Evolutionary conservation across 2,888 invertebrate genomes (phyloP).

Genomic region (Heliconius ismenius): DNA sequence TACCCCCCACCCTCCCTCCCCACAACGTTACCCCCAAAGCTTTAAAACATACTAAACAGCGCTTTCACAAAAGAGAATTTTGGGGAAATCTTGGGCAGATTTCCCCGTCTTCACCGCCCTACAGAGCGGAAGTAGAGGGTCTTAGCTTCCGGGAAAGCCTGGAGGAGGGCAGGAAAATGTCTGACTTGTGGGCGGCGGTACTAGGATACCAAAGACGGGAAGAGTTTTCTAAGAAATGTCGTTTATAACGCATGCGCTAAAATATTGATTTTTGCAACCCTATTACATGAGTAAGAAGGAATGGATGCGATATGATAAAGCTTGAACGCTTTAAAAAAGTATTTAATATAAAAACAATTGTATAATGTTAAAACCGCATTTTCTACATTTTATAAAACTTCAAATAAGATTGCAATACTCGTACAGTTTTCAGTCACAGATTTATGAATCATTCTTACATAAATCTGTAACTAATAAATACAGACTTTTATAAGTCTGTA

Average conservation of each 20-base stretch:
- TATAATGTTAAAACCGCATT: neutral
- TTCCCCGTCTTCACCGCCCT: slow-evolving; percentile 60
- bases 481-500: neutral
- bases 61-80: slow-evolving; percentile 13
- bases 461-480: no score
- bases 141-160: slow-evolving; percentile 64
- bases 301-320: slow-evolving; percentile 28
- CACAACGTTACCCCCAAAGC: neutral
- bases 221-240: slow-evolving; percentile 44
- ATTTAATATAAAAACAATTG: no score
- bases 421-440: no score
- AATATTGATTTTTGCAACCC: slow-evolving; percentile 57
- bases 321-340: neutral
- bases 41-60: neutral
- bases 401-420: neutral
- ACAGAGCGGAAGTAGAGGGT: slow-evolving; percentile 65
- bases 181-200: slow-evolving; percentile 78
- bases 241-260: slow-evolving; percentile 60
- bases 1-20: neutral
- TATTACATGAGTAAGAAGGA: slow-evolving; percentile 28
- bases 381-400: neutral
- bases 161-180: slow-evolving; percentile 77
- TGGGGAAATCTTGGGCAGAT: slow-evolving; percentile 35
- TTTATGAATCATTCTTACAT: neutral
- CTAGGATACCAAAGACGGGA: slow-evolving; percentile 59